Evolutionary conservation across 2,888 invertebrate genomes (phyloP).

Genomic region (Steinernema scapterisci): DNA sequence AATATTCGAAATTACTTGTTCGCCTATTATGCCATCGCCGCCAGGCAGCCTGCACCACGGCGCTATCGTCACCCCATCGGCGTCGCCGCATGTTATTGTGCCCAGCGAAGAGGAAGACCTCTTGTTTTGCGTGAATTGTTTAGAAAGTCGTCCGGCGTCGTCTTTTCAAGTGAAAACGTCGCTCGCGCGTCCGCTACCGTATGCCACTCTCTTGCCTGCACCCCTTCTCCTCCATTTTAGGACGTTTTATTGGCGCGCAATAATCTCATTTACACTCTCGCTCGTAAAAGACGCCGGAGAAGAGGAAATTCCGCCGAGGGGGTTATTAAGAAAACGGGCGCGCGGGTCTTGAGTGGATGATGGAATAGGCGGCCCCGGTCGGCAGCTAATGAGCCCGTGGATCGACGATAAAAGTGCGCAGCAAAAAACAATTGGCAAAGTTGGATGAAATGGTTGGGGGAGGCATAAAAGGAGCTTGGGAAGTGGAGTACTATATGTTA

Average conservation of each 20-base stretch:
- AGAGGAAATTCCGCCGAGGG: slow-evolving; percentile 7
- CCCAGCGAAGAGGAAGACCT: no score
- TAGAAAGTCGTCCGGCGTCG: no score
- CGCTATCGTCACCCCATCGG: no score
- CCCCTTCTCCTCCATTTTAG: slow-evolving; percentile 18
- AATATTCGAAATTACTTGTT: slow-evolving; percentile 27
- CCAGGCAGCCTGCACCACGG: no score
- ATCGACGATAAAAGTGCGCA: slow-evolving; percentile 6
- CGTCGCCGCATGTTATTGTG: slow-evolving; percentile 28
- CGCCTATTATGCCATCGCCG: not conserved
- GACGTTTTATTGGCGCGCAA: slow-evolving; percentile 32
- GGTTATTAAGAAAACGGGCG: slow-evolving; percentile 10
- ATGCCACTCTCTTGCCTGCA: not conserved
- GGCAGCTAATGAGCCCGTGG: not conserved
- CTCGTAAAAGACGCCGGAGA: slow-evolving; percentile 9
- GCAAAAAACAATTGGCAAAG: slow-evolving; percentile 15
- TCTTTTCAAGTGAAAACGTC: not conserved
- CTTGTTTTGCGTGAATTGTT: no score
- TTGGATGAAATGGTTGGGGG: not conserved
- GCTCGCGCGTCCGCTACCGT: not conserved
- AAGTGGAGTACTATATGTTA: no score
- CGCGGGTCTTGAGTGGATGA: not conserved
- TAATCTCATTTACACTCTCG: slow-evolving; percentile 33
- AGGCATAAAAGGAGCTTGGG: not conserved
- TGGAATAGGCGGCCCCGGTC: not conserved